Base-by-base conservation (phyloP, 1,140 invertebrate genomes). In the Ceratina japonica region DNA sequence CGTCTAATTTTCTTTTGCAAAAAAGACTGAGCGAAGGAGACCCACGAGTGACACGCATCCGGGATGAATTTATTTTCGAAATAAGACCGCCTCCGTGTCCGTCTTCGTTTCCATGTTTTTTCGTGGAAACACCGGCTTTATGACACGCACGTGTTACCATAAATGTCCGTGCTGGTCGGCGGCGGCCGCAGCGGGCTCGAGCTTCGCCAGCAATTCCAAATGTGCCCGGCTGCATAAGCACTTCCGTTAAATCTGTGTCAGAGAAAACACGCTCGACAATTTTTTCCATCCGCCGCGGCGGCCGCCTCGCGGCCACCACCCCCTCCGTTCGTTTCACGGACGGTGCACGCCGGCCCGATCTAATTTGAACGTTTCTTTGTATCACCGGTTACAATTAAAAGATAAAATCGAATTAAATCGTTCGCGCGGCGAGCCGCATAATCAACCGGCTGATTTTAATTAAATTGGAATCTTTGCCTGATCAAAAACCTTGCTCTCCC, bases 231-330 rank as follows among this genome's bases (percentile, higher is more conserved):
- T 82, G 52, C 62, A 75, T 75, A 75, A 80, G 74, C 31, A 51
- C 74, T 80, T 70, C 74, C 59, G 66, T 64, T 77, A 77, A 83
- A 84, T 83, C 69, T 79, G 66, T 63, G 81, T 80, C 66, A 80
- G 75, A 66, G 59, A 20, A 68, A 79, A 83, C 51, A 62, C 44
- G 68, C 37, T 3, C 24, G 63, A 66, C 68, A 31, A 79, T 65
- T 79, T 74, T 51, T 79, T 44, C 51, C 31, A 15, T 20, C n/a
- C n/a, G 4, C 58, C 12, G 7, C 22, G 37, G 37, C 37, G 2
- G 10, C 37, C 37, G 2, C 37, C 37, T 44, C 37, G 37, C 37
- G 10, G 37, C 37, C 37, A 44, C 37, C 37, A 10, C 37, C 37
- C 2, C 37, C 37, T 44, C 16, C 16, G 15, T 24, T 24, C 58